Evolutionary conservation across 2,888 invertebrate species (phyloP).

Genomic region (Platycnemis pennipes): DNA sequence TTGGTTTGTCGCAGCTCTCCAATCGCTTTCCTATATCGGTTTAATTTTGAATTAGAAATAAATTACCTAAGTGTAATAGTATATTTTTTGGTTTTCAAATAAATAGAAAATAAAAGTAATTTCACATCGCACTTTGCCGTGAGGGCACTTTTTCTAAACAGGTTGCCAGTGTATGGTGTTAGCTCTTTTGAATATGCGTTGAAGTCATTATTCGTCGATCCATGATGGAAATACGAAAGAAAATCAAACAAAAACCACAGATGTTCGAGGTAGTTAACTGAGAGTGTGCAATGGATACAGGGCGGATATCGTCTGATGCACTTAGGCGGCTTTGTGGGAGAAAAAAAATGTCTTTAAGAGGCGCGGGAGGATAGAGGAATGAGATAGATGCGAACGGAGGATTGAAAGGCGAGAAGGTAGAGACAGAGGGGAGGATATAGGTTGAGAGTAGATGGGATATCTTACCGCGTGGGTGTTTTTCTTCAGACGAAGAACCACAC

Average conservation of each 20-base stretch:
- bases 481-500: slow-evolving; percentile 26
- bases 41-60: too few species aligned
- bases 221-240: background rate
- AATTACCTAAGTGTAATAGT: too few species aligned
- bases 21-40: too few species aligned
- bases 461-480: slow-evolving; percentile 1
- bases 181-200: background rate
- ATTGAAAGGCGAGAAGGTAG: slow-evolving; percentile 12
- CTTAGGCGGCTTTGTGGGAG: background rate
- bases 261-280: background rate
- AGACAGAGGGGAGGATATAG: slow-evolving; percentile 1
- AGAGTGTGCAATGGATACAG: background rate
- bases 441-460: background rate
- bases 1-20: too few species aligned
- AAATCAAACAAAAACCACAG: background rate
- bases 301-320: background rate
- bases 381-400: background rate
- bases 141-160: too few species aligned
- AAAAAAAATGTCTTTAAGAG: background rate
- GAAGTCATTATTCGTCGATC: background rate
- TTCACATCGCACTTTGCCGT: too few species aligned
- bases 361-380: background rate
- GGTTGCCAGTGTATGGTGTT: too few species aligned
- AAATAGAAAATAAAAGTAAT: too few species aligned
- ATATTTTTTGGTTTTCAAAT: too few species aligned